These are phyloP conservation scores for Apteryx mantelli DNA, from an alignment of 2,113 vertebrate species.

Conservation along the genomic window DNA sequence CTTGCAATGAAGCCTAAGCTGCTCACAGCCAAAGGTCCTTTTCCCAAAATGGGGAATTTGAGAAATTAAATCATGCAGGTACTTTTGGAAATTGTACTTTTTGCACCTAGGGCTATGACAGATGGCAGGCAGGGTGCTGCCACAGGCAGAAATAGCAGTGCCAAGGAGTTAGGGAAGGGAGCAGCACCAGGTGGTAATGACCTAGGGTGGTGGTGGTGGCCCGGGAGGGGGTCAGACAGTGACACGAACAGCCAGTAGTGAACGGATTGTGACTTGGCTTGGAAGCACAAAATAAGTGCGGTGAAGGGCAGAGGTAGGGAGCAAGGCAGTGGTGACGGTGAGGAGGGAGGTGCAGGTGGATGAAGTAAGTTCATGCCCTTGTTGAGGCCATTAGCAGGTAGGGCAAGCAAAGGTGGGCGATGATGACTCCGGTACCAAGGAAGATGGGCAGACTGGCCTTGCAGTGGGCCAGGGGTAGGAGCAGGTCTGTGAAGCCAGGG, in stretches of 20 bases:
- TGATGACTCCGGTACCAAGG: background rate
- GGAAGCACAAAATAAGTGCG: accelerated
- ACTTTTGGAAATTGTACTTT: background rate
- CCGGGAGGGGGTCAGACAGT: background rate
- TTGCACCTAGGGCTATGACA: background rate
- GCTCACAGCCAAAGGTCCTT: background rate
- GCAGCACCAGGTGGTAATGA: accelerated
- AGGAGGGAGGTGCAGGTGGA: background rate
- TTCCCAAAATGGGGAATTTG: background rate
- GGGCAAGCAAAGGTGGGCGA: background rate
- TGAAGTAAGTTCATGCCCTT: background rate
- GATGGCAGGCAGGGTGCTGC: background rate
- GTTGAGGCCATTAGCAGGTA: background rate
- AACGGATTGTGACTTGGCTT: background rate
- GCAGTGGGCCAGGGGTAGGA: background rate
- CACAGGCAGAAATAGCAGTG: background rate
- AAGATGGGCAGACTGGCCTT: background rate
- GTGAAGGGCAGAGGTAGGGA: background rate
- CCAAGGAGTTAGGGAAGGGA: background rate
- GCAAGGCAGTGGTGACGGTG: background rate
- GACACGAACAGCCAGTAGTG: background rate
- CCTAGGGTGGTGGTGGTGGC: background rate
- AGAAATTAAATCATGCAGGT: background rate
- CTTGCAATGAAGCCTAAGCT: background rate
- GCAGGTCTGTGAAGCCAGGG: background rate